Evolutionary conservation across 2,113 vertebrate genomes (phyloP), one percentile per base, ranked within the genome.

Genomic region (Corythoichthys haematopterus): DNA sequence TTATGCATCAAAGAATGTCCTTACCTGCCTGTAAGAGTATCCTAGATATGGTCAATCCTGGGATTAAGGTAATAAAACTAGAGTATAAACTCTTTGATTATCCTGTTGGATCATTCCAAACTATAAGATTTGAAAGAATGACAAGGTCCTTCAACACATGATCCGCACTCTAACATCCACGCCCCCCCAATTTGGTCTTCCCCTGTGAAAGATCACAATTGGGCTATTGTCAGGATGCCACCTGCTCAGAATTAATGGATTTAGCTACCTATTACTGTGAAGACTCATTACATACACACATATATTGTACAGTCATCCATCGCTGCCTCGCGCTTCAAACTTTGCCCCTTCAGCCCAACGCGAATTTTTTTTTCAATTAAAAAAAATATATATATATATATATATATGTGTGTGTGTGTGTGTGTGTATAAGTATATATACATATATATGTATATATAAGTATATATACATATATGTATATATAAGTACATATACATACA

Each of bases 11-110:
- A 50, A 58, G 65, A 73, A 72, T 81, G 71, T 86, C 64, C 69
- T 81, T 75, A 85, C 82, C 77, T 84, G 85, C 82, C 77, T 84
- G 71, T 83, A 88, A 84, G 77, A 68, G 80, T 75, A 88, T 80
- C 66, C 69, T 51, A 75, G 85, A 86, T 84, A 87, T 83, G 37
- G 73, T 80, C 78, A 85, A 80, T 80, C 78, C 88, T 72, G n/a
- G 88, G 90, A 91, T 91, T 90, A 90, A 86, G 76, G 78, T 91
- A 87, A 88, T 91, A 88, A 91, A 84, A 71, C 71, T 78, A 69
- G 66, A 69, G 63, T 83, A 77, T 90, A 88, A 87, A 82, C 84
- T 61, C 61, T 80, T 69, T 78, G 82, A 88, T 91, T 88, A 89
- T 90, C 79, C 83, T 76, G 65, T 66, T 77, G 86, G 83, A 87